Conservation (phyloP, 2,888 invertebrate species). For the Acleris holmiana region DNA sequence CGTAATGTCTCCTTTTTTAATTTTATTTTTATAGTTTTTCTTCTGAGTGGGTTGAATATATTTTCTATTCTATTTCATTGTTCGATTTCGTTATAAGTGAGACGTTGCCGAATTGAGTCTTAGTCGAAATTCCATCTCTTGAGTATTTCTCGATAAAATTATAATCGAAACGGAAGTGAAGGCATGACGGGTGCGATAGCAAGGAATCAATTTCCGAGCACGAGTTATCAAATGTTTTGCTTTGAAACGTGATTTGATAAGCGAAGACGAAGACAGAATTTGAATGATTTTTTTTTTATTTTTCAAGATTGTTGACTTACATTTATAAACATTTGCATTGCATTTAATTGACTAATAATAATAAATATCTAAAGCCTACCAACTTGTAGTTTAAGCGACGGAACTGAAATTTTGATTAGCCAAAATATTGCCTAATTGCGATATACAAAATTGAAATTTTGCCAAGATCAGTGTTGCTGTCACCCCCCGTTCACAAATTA, state of each 20-base stretch:
- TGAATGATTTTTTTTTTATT: not conserved
- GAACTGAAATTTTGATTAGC: no score
- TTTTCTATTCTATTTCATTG: no score
- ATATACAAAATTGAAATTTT: not conserved
- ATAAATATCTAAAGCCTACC: no score
- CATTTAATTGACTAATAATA: no score
- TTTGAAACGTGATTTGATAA: constrained; percentile 5
- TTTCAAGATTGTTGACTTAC: no score
- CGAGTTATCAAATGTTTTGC: constrained; percentile 11
- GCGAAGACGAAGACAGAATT: not conserved
- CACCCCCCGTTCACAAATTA: constrained; percentile 1
- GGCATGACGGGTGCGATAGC: constrained; percentile 28
- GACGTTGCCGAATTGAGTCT: not conserved
- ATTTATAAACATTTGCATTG: no score
- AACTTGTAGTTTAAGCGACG: no score
- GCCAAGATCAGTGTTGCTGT: constrained; percentile 4
- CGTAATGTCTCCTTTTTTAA: no score
- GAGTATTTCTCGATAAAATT: constrained; percentile 7
- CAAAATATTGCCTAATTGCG: no score
- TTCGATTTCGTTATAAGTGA: no score
- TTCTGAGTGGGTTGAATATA: no score
- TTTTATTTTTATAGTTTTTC: no score
- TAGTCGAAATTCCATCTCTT: not conserved
- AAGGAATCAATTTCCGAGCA: constrained; percentile 25
- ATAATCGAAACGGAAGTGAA: constrained; percentile 29